A percentile compares a stretch with the other conserved stretches of the same genome.
These are phyloP conservation scores for Gasteruption jaculator DNA, from an alignment of 2,888 invertebrate species.

Conservation along the genomic window DNA sequence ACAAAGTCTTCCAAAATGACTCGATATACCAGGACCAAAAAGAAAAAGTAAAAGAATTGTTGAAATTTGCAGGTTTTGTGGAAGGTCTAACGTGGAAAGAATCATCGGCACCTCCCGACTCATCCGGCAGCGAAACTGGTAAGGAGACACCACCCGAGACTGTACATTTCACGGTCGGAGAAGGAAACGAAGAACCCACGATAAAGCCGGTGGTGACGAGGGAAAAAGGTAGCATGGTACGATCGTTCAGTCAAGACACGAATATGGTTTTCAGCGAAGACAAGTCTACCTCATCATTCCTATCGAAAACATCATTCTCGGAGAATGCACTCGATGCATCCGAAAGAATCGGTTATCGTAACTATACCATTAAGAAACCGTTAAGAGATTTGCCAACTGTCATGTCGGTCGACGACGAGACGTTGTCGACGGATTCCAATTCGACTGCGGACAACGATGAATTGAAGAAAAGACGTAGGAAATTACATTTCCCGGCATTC, in stretches of 20 bases:
- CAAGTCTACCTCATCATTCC: slow-evolving; percentile 32
- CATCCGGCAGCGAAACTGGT: slow-evolving; percentile 58
- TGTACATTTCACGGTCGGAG: slow-evolving; percentile 45
- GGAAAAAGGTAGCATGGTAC: slow-evolving; percentile 41
- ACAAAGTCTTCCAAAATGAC: too few species aligned
- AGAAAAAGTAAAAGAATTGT: too few species aligned
- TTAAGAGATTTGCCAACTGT: slow-evolving; percentile 40
- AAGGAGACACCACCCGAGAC: slow-evolving; percentile 51
- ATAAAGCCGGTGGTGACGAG: slow-evolving; percentile 15
- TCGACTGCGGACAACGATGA: slow-evolving; percentile 64
- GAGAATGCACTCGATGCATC: slow-evolving; percentile 51
- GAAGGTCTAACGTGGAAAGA: slow-evolving; percentile 51
- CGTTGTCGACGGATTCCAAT: slow-evolving; percentile 64
- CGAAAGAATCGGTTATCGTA: slow-evolving; percentile 9
- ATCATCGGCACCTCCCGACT: slow-evolving; percentile 52
- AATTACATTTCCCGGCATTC: slow-evolving; percentile 62
- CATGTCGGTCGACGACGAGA: slow-evolving; percentile 59
- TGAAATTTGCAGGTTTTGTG: slow-evolving; percentile 40
- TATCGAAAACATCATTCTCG: slow-evolving; percentile 55
- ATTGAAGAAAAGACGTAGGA: slow-evolving; percentile 58
- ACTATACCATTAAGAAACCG: slow-evolving; percentile 7
- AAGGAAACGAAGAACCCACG: slow-evolving; percentile 30
- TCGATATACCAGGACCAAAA: too few species aligned
- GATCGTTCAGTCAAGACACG: slow-evolving; percentile 56
- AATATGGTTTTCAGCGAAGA: slow-evolving; percentile 42